phyloP scores from a whole-genome alignment of 1,140 invertebrate genomes.

The Notospermus geniculatus region DNA sequence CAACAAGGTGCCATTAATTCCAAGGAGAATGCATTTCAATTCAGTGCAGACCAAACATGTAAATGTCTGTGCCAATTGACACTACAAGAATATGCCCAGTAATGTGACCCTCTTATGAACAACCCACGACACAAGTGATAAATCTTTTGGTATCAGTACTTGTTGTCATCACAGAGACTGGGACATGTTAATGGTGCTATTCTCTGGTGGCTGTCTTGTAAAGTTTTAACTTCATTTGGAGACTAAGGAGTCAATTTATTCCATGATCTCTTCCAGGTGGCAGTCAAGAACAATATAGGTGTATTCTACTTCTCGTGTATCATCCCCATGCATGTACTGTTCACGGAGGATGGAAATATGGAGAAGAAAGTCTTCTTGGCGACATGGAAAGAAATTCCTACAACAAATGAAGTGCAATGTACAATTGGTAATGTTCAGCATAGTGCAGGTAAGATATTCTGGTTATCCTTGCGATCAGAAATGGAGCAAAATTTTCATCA shows the following conservation, averaged over 20 bases:
- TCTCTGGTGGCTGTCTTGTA: background rate
- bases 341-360: conserved; percentile 94
- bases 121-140: no score
- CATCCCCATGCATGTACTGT: conserved; percentile 90
- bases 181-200: background rate
- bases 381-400: conserved; percentile 99
- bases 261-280: conserved; percentile 68
- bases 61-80: no score
- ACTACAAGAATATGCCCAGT: no score
- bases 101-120: no score
- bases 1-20: no score
- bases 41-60: no score
- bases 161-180: background rate
- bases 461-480: no score
- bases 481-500: no score
- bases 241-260: background rate
- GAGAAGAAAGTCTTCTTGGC: conserved; percentile 96
- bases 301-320: conserved; percentile 96
- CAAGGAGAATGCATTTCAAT: no score
- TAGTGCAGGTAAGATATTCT: conserved; percentile 62
- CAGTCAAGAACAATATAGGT: conserved; percentile 98
- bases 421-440: conserved; percentile 62
- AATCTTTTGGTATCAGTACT: no score
- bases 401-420: conserved; percentile 96
- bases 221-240: background rate